Evolutionary conservation across 2,113 vertebrate genomes (phyloP).

Genomic region (Sterrhoptilus dennistouni): DNA sequence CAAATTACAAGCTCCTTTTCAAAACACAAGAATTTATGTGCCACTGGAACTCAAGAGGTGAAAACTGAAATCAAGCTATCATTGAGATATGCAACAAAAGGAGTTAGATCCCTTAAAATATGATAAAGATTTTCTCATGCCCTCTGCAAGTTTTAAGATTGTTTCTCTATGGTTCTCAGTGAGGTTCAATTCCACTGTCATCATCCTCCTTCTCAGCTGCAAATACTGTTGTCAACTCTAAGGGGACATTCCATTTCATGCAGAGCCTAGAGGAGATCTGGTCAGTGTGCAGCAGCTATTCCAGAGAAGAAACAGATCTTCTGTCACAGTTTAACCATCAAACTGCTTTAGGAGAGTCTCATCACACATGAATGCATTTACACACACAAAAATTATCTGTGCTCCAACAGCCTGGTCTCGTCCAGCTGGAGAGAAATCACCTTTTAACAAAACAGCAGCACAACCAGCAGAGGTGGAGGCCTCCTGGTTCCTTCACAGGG

Average conservation of each 20-base stretch:
- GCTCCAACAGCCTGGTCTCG: not conserved
- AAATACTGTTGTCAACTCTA: not conserved
- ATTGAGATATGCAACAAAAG: not conserved
- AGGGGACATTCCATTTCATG: not conserved
- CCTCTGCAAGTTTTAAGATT: not conserved
- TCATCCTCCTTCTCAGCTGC: not conserved
- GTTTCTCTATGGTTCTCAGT: not conserved
- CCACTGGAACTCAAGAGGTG: not conserved
- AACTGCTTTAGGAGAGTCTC: not conserved
- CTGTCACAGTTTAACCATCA: not conserved
- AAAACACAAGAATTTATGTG: not conserved
- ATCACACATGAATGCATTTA: not conserved
- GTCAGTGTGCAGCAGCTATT: not conserved
- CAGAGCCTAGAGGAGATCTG: not conserved
- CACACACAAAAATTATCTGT: not conserved
- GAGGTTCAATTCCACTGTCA: not conserved
- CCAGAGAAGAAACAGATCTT: not conserved
- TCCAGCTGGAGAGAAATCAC: not conserved
- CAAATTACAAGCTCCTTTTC: not conserved
- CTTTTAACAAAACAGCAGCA: not conserved
- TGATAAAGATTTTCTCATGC: not conserved
- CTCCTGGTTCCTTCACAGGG: not conserved
- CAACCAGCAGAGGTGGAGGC: not conserved
- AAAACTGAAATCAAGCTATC: not conserved
- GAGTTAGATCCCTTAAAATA: not conserved